Evolutionary conservation across 2,888 invertebrate species (phyloP).

Genomic region (Scaptomyza reducta): DNA sequence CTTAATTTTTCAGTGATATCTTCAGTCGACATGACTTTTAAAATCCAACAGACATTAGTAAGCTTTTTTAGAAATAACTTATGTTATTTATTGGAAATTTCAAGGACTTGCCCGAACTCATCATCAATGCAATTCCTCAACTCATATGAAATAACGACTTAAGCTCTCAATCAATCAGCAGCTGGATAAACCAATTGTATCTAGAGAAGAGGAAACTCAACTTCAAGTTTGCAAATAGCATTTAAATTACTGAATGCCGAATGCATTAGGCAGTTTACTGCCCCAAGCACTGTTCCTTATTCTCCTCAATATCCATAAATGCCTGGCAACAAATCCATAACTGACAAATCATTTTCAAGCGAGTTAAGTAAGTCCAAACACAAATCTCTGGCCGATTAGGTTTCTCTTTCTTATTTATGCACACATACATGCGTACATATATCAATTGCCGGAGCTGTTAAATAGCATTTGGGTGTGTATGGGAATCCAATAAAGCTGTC

Average conservation of each 20-base stretch:
- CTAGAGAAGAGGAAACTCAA: constrained; percentile 15
- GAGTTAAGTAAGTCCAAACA: constrained; percentile 53
- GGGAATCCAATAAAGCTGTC: constrained; percentile 76
- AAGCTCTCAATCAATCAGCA: constrained; percentile 74
- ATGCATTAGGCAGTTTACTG: constrained; percentile 61
- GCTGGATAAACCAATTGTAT: constrained; percentile 71
- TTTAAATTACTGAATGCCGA: constrained; percentile 67
- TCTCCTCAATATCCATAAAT: neutral
- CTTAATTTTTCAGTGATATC: neutral
- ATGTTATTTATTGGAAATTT: constrained; percentile 14
- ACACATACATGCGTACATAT: constrained; percentile 11
- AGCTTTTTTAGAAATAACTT: neutral
- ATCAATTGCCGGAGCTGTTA: constrained; percentile 61
- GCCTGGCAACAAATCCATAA: constrained; percentile 48
- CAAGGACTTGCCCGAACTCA: constrained; percentile 31
- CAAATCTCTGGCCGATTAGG: constrained; percentile 36
- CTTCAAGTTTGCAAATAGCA: constrained; percentile 37
- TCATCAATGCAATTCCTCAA: constrained; percentile 37
- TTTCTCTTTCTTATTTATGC: neutral
- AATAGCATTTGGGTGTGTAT: constrained; percentile 66
- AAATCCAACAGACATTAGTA: neutral
- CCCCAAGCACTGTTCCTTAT: neutral
- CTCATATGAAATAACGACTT: constrained; percentile 47
- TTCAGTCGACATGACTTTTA: neutral
- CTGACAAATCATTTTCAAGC: constrained; percentile 73